A percentile compares a stretch with the other conserved stretches of the same genome.
phyloP scores from a whole-genome alignment of 2,797 vertebrate genomes.

The Myotis vivesi region DNA sequence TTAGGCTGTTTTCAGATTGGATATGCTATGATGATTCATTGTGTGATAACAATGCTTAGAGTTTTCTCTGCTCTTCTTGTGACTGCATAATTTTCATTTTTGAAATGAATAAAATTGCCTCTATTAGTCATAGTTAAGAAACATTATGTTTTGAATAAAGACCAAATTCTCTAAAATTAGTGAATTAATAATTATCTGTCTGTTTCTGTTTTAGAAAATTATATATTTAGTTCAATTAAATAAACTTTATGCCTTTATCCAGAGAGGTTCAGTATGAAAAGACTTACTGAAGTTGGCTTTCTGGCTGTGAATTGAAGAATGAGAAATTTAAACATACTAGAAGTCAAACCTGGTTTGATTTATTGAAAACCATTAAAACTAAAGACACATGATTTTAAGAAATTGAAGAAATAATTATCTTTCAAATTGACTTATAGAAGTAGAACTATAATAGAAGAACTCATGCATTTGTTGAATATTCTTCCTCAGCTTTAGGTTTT shows the following conservation, averaged over 20 bases:
- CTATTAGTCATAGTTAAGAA: constrained; percentile 26
- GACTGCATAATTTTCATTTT: constrained; percentile 32
- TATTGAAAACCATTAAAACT: background rate
- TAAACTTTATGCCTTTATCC: background rate
- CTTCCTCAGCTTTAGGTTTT: background rate
- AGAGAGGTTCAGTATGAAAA: background rate
- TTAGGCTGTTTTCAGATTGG: constrained; percentile 28
- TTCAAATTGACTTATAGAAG: background rate
- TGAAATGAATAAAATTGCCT: constrained; percentile 13
- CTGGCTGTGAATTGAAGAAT: background rate
- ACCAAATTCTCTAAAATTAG: constrained; percentile 32
- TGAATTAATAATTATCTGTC: constrained; percentile 7
- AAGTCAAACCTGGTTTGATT: background rate
- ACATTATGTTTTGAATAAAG: constrained; percentile 24
- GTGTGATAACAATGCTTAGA: background rate
- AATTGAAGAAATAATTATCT: constrained; percentile 13
- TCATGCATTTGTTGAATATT: background rate
- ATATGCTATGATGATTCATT: background rate
- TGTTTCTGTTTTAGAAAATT: constrained; percentile 44
- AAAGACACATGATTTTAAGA: background rate
- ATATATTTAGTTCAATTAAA: background rate
- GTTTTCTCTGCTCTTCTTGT: background rate
- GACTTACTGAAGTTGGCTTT: background rate
- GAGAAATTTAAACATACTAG: background rate
- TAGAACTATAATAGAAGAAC: background rate